Percentiles rank a stretch among this genome's conserved stretches.
Evolutionary conservation across 2,888 invertebrate species (phyloP).

Genomic region (Toxonevra muliebris): DNA sequence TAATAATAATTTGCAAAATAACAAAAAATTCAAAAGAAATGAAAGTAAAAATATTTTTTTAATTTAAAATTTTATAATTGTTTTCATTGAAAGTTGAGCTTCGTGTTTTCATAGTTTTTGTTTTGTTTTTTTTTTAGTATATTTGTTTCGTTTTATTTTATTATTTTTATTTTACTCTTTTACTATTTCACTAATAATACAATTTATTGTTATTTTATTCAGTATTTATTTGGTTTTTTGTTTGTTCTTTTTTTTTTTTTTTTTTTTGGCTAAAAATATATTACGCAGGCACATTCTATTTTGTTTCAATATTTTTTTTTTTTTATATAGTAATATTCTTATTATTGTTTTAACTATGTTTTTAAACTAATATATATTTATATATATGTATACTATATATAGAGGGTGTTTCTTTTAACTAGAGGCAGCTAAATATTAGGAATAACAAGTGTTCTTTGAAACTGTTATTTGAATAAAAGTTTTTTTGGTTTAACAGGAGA

Average conservation of each 20-base stretch:
- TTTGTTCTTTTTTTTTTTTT: slow-evolving; percentile 26
- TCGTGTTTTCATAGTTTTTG: slow-evolving; percentile 25
- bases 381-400: too few relatives aligned
- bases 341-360: slow-evolving; percentile 2
- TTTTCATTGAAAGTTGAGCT: background rate
- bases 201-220: slow-evolving; percentile 29
- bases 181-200: background rate
- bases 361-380: slow-evolving; percentile 14
- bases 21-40: background rate
- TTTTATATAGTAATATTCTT: background rate
- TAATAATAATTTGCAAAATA: background rate
- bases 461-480: too few relatives aligned
- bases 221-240: too few relatives aligned
- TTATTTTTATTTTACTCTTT: slow-evolving; percentile 2
- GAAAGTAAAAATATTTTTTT: background rate
- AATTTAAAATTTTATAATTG: too few relatives aligned
- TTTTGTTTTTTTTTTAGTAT: slow-evolving; percentile 37
- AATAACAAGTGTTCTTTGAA: too few relatives aligned
- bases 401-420: background rate
- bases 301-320: slow-evolving; percentile 54
- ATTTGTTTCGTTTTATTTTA: slow-evolving; percentile 14
- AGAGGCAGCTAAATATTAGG: background rate
- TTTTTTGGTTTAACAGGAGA: too few relatives aligned
- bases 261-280: slow-evolving; percentile 61
- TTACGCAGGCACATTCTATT: slow-evolving; percentile 64